Base-by-base conservation (phyloP, 2,113 vertebrate species). In the Cheilinus undulatus region DNA sequence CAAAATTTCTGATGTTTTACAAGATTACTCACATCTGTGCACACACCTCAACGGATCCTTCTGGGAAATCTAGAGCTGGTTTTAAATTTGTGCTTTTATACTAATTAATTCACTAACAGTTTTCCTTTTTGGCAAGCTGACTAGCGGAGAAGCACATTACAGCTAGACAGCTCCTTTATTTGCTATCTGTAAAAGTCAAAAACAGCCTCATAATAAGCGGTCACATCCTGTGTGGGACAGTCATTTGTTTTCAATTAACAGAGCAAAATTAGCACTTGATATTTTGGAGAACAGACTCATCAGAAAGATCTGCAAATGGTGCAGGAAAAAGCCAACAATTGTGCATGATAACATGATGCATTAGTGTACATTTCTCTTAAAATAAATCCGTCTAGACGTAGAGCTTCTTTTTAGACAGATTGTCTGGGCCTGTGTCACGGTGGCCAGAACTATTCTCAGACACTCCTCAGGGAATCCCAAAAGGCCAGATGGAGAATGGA, bases 241-340 rank as follows among this genome's bases (percentile, higher is more conserved):
- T 23, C 19, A 56, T 56, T 19, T 46, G 46, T 34, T 46, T 36
- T n/a, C 20, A 54, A 53, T 67, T 45, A 19, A 54, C 30, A 26
- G 6, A 0, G 14, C 27, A 24, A 14, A 36, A 57, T 24, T 19
- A 56, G 28, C 6, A 20, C 7, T 26, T 48, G 42, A 12, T 26
- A 20, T 26, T 57, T 11, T 26, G 19, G 22, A 7, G 23, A 3
- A 22, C 38, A 28, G 50, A 32, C n/a, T 67, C 3, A 12, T 45
- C 9, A 17, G 36, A 30, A 53, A 53, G 5, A 66, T 14, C 9
- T 17, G 15, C 26, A 34, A 26, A 13, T 17, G 8, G 4, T 32
- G 40, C 24, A 30, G 36, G 32, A 13, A 38, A 56, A 32, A 32
- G 27, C 38, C 23, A 3, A 20, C 20, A 10, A 52, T 27, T 12